Percentiles rank a stretch among this genome's conserved stretches.
Conservation (phyloP, 2,888 invertebrate genomes). For the Tillus elongatus region DNA sequence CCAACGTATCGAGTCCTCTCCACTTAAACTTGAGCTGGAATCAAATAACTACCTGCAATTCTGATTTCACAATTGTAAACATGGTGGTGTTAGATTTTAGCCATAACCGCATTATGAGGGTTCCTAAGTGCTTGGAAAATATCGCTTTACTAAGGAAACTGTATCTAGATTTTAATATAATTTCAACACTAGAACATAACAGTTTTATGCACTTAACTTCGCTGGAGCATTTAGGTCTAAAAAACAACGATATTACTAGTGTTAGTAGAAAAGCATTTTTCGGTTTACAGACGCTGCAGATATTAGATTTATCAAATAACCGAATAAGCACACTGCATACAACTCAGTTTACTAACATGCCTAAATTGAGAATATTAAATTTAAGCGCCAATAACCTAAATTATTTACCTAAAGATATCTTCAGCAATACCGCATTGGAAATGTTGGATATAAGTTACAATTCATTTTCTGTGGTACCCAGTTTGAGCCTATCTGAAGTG, state of each 20-base stretch:
- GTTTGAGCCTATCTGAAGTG: constrained; percentile 65
- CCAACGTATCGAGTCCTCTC: constrained; percentile 62
- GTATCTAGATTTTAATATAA: constrained; percentile 64
- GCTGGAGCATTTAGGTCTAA: constrained; percentile 65
- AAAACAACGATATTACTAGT: constrained; percentile 62
- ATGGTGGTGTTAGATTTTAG: constrained; percentile 63
- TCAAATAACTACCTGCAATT: constrained; percentile 44
- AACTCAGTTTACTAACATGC: constrained; percentile 70
- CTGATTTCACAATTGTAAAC: constrained; percentile 47
- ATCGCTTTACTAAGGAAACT: constrained; percentile 59
- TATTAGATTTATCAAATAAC: constrained; percentile 71
- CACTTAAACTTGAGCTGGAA: constrained; percentile 71
- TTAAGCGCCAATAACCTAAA: constrained; percentile 63
- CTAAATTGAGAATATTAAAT: constrained; percentile 63
- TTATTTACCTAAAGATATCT: constrained; percentile 67
- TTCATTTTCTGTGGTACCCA: constrained; percentile 70
- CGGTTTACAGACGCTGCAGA: constrained; percentile 64
- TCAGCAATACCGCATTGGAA: constrained; percentile 70
- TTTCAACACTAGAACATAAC: constrained; percentile 60
- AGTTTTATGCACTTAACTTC: constrained; percentile 62
- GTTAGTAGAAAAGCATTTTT: constrained; percentile 69
- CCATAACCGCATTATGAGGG: constrained; percentile 55
- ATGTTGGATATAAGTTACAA: constrained; percentile 72
- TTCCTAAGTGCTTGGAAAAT: constrained; percentile 59
- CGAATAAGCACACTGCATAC: constrained; percentile 65